Percentiles rank a stretch among this genome's conserved stretches.
These are phyloP conservation scores for Amazona ochrocephala DNA, from an alignment of 2,797 vertebrate genomes.

Conservation along the genomic window DNA sequence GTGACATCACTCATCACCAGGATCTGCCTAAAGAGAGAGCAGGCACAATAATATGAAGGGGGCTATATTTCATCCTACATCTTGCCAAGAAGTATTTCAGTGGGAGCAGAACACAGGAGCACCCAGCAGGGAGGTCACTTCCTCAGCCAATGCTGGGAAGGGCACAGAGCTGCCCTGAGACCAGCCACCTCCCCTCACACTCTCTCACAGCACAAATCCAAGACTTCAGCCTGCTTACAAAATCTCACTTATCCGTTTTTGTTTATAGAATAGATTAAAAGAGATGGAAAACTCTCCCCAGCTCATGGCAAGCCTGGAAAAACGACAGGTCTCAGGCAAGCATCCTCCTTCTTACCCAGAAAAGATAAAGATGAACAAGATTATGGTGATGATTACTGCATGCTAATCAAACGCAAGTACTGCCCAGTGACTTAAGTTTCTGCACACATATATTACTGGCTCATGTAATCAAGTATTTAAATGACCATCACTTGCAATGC, in stretches of 20 bases:
- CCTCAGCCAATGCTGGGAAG: rapidly evolving
- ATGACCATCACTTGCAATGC: not conserved
- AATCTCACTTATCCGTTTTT: not conserved
- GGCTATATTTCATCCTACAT: not conserved
- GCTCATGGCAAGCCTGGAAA: not conserved
- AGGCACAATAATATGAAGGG: rapidly evolving
- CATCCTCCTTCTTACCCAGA: not conserved
- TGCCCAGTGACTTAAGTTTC: not conserved
- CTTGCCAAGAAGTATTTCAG: not conserved
- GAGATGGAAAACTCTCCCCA: not conserved
- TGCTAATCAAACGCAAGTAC: not conserved
- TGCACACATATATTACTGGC: not conserved
- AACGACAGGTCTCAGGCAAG: not conserved
- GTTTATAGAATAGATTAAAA: not conserved
- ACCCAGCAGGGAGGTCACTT: not conserved
- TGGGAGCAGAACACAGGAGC: not conserved
- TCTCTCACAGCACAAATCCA: not conserved
- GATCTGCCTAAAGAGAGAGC: not conserved
- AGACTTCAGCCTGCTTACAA: not conserved
- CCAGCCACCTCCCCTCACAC: not conserved
- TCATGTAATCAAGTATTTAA: not conserved
- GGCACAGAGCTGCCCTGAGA: not conserved
- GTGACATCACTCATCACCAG: not conserved
- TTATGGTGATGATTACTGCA: not conserved
- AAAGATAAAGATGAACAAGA: not conserved